Evolutionary conservation across 2,797 vertebrate species (phyloP), one percentile per base, ranked within the genome.

Genomic region (Loriculus beryllinus): DNA sequence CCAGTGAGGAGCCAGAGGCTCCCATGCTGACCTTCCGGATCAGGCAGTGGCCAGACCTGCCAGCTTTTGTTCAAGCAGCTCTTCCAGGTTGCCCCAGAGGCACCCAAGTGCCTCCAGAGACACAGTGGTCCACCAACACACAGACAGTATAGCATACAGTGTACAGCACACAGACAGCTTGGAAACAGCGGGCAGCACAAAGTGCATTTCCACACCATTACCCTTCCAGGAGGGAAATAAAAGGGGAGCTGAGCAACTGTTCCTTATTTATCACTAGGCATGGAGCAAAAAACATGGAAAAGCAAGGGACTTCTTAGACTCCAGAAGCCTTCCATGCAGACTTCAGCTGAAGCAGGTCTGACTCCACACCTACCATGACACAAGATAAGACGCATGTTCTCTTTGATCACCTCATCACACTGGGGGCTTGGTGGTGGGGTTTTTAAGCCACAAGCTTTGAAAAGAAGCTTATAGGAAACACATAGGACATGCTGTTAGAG

Each of bases 401-500:
- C 71, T 42, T 43, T 19, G 23, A 18, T 18, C 65, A 57, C 48
- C 22, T 39, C 47, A 7, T 60, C 49, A 26, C 37, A 28, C 1
- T 14, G 13, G 9, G 12, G 26, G 70, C 26, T 7, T 4, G 8
- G 7, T 48, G 12, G 3, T 2, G 14, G n/a, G n/a, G 7, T 6
- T 64, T 83, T 31, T 29, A 82, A 86, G 33, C 52, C 83, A 35
- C 25, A 19, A 25, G 19, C 40, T 81, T 35, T 52, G 49, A 47
- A 22, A 52, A 84, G 81, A 49, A 65, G n/a, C 4, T 48, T 35
- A 67, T 29, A 65, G 29, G 70, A 18, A 15, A 2, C 29, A 48
- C 3, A 1, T 14, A 26, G 22, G 18, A 15, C 3, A 6, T 10
- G 1, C 3, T 17, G 2, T 12, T 40, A 7, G 3, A 42, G 29